Evolutionary conservation across 2,797 vertebrate genomes (phyloP), one percentile per base, ranked within the genome.

Genomic region (Podarcis siculus): DNA sequence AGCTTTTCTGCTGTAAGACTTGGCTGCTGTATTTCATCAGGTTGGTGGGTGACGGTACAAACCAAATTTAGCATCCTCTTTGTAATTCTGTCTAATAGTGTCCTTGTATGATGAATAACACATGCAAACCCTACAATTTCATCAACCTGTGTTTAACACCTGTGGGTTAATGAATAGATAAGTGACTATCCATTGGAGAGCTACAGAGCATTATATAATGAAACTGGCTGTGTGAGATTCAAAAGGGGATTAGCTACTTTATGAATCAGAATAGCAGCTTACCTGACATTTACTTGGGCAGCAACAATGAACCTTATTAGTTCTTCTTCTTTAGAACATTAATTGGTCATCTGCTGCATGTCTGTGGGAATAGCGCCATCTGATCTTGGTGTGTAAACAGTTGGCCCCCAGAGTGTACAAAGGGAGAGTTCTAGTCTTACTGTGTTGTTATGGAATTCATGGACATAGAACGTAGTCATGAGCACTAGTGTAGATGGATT

Each of bases 261-360:
- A 79, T 92, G 93, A 93, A 21, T 93, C 92, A 93, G 87, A 91
- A 86, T 91, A 92, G 80, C 87, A 87, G 88, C 88, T 90, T 92
- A 64, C 67, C 89, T 94, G 91, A 85, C 76, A 89, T 89, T 86
- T 79, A 89, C 89, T 87, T 91, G 77, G 75, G 83, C 89, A 92
- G 86, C 85, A 87, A 83, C 87, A 87, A 82, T 77, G 87, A 42
- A 83, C 92, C 77, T 79, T 8, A 0, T 80, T 55, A 87, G 79
- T 90, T 84, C 82, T 94, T 13, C 86, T 92, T 73, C 73, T 89
- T 83, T 69, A 35, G 39, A 87, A 42, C 73, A 73, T 82, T 80
- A 87, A 79, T 25, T 71, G 81, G 49, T 91, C 19, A 3, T 83
- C 67, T 88, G 0, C 84, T 91, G 79, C 78, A 88, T 27, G 10